Percentiles rank a stretch among this genome's conserved stretches.
Evolutionary conservation across 2,888 invertebrate genomes (phyloP).

Genomic region (Agriopis marginaria): DNA sequence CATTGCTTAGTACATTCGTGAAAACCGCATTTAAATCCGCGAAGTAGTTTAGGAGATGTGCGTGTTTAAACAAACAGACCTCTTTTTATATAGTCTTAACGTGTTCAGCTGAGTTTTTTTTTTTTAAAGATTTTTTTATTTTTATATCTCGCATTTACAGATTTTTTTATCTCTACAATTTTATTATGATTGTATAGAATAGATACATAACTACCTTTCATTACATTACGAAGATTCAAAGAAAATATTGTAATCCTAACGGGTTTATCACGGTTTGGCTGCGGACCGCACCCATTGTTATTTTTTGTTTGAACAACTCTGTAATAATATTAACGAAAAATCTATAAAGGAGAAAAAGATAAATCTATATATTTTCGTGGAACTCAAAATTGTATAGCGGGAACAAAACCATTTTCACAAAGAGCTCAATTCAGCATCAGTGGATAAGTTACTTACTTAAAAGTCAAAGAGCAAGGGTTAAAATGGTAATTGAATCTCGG

Average conservation of each 20-base stretch:
- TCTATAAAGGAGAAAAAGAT: neutral
- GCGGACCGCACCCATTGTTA: conserved; percentile 4
- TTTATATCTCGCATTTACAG: too few relatives aligned
- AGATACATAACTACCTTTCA: neutral
- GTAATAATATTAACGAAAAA: conserved; percentile 11
- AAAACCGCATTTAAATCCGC: too few relatives aligned
- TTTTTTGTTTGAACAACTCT: conserved; percentile 13
- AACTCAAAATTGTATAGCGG: neutral
- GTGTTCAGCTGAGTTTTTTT: too few relatives aligned
- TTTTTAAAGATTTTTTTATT: too few relatives aligned
- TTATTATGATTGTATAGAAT: too few relatives aligned
- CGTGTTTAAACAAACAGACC: too few relatives aligned
- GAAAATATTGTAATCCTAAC: conserved; percentile 5
- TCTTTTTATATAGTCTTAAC: too few relatives aligned
- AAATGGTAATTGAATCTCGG: conserved; percentile 58
- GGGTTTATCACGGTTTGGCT: neutral
- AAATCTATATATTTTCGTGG: neutral
- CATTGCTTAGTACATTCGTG: too few relatives aligned
- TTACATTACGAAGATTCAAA: conserved; percentile 6
- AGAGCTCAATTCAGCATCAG: conserved; percentile 14
- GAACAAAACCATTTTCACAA: conserved; percentile 18
- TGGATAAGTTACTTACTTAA: conserved; percentile 26
- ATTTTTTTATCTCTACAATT: too few relatives aligned
- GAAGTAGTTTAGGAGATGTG: too few relatives aligned
- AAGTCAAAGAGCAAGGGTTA: conserved; percentile 43